Evolutionary conservation across 2,113 vertebrate species (phyloP).

Genomic region (Phalacrocorax carbo): DNA sequence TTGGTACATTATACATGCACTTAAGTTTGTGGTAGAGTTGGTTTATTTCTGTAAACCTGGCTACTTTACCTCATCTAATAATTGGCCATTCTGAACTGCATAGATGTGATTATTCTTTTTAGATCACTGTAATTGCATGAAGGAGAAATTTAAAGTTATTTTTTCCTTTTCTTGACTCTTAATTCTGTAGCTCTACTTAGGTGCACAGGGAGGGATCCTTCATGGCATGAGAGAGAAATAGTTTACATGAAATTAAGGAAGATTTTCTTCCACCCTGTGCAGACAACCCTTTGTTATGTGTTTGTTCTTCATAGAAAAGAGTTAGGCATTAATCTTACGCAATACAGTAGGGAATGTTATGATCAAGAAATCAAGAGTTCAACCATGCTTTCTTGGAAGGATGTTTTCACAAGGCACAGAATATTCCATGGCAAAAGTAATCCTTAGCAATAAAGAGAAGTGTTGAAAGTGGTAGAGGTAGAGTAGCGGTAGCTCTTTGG

Average conservation of each 20-base stretch:
- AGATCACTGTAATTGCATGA: slow-evolving; percentile 8
- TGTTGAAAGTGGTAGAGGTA: neutral
- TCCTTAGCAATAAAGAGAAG: neutral
- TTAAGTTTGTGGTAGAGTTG: neutral
- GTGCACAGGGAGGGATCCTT: slow-evolving; percentile 8
- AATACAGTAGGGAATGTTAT: neutral
- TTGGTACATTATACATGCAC: neutral
- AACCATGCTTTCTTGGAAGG: neutral
- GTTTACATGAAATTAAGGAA: neutral
- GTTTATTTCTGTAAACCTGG: slow-evolving; percentile 5
- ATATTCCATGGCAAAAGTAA: neutral
- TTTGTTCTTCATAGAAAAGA: neutral
- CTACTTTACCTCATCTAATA: neutral
- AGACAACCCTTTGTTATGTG: neutral
- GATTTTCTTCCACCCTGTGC: neutral
- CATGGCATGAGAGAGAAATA: neutral
- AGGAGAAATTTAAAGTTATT: neutral
- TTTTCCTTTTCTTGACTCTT: slow-evolving; percentile 29
- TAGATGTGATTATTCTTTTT: neutral
- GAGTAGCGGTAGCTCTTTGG: neutral
- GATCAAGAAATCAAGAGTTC: slow-evolving; percentile 16
- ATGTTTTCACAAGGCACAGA: neutral
- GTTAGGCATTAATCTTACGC: neutral
- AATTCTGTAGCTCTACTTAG: neutral
- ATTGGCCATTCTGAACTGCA: neutral